Base-by-base conservation (phyloP, 2,888 invertebrate genomes). In the Flexamia atlantica region DNA sequence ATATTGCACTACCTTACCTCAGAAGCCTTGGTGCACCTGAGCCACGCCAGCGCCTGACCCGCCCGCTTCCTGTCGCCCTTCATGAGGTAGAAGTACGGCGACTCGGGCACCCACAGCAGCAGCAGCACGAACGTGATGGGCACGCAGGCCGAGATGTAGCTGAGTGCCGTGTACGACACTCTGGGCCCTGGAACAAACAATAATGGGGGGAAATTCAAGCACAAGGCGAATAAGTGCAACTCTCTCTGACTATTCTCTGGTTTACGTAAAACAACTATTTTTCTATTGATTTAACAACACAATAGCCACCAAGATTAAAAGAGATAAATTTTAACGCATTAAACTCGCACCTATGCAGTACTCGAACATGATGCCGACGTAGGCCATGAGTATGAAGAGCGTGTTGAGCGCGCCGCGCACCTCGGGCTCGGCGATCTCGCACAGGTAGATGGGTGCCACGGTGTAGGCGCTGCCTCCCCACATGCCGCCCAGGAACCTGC, bases 51-150 rank as follows among this genome's bases (percentile, higher is more conserved):
- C 30, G 86, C 74, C 12, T 64, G 53, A 85, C 89, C 91, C 0
- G 93, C 93, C 0, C 91, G 90, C 0, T 90, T 90, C 5, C 91
- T 87, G 36, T 91, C 89, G 0, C 91, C 92, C 84, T 91, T 91
- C 88, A 92, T 93, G 50, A 94, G 88, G 70, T 93, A 90, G 86
- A 91, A 93, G 86, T 93, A 93, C 0, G 93, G 94, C 0, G 93
- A 93, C 87, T 94, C 94, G 0, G 94, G 94, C 89, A 93, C 91
- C 92, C 92, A 93, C 9, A 90, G 85, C 87, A 93, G 93, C 0
- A 90, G 88, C 0, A 91, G 50, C 68, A 92, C 90, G 84, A 92
- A 92, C 25, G 90, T 85, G 3, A 92, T 87, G 0, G 93, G 92
- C 32, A 93, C 89, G 0, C 91, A 86, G 0, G 92, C 87, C 32